A percentile compares a stretch with the other conserved stretches of the same genome.
Evolutionary conservation across 2,888 invertebrate genomes (phyloP).

Genomic region (Archaeoteleia sp.): DNA sequence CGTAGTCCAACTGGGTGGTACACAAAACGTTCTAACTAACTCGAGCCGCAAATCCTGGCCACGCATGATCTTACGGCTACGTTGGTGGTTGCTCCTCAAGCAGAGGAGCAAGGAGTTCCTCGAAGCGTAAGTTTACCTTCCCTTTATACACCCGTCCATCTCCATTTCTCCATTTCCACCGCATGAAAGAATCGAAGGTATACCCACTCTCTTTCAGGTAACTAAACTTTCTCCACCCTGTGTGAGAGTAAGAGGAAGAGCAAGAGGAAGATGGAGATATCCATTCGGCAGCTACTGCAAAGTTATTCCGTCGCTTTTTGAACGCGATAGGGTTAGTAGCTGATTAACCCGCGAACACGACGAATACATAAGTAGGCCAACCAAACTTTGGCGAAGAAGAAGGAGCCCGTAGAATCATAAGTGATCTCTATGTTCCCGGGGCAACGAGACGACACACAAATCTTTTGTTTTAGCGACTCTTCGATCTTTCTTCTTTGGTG

Average conservation of each 20-base stretch:
- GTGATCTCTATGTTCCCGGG: conserved; percentile 42
- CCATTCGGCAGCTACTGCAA: conserved; percentile 45
- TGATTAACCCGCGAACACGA: conserved; percentile 69
- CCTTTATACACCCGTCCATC: conserved; percentile 32
- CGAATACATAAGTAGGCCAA: conserved; percentile 61
- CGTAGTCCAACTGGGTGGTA: background rate
- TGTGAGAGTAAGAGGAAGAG: too few species aligned
- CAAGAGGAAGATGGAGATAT: conserved; percentile 12
- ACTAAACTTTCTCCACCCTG: conserved; percentile 55
- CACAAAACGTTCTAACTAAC: background rate
- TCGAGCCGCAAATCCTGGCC: background rate
- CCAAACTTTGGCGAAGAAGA: conserved; percentile 54
- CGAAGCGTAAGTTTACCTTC: conserved; percentile 23
- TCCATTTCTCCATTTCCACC: conserved; percentile 7
- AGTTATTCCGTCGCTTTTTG: conserved; percentile 52
- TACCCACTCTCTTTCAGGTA: conserved; percentile 25
- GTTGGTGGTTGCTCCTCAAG: conserved; percentile 4
- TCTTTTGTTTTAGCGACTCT: conserved; percentile 13
- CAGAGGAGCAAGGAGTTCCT: background rate
- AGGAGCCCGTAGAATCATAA: conserved; percentile 60
- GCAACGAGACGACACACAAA: conserved; percentile 36
- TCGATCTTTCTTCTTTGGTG: background rate
- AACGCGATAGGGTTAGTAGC: conserved; percentile 61
- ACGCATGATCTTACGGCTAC: conserved; percentile 5
- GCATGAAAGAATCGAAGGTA: conserved; percentile 20